phyloP scores from a whole-genome alignment of 2,113 vertebrate genomes.

The Machaerirhynchus nigripectus region DNA sequence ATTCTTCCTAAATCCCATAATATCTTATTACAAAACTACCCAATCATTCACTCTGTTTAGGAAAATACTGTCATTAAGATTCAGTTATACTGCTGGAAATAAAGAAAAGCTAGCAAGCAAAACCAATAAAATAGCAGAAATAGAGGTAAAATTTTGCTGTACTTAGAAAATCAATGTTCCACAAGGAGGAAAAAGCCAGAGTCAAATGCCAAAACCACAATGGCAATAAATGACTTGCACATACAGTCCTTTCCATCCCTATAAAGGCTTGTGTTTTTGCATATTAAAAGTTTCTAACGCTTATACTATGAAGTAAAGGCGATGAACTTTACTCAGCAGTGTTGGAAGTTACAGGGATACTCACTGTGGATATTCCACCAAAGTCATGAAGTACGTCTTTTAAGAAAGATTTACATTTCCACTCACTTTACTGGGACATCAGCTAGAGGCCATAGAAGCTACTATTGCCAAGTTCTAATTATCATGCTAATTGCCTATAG shows the following conservation, averaged over 20 bases:
- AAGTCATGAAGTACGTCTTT: not conserved
- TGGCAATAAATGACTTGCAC: not conserved
- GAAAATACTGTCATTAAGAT: not conserved
- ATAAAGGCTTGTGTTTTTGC: not conserved
- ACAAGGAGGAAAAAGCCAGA: not conserved
- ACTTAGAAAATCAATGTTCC: not conserved
- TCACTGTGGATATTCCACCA: not conserved
- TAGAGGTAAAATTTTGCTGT: not conserved
- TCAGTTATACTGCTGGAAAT: not conserved
- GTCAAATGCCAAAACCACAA: not conserved
- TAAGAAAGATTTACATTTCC: not conserved
- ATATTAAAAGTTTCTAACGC: not conserved
- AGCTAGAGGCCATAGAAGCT: not conserved
- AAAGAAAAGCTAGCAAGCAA: not conserved
- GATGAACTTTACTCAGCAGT: not conserved
- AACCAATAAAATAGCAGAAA: not conserved
- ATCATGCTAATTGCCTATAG: not conserved
- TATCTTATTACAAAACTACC: not conserved
- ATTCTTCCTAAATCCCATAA: not conserved
- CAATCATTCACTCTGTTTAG: not conserved
- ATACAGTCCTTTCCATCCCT: not conserved
- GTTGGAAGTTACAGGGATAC: not conserved
- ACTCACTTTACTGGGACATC: not conserved
- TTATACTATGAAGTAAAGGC: not conserved
- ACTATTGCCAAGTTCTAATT: not conserved